Percentiles rank a stretch among this genome's conserved stretches.
These are phyloP conservation scores for Lerema accius DNA, from an alignment of 1,140 invertebrate genomes.

Conservation along the genomic window DNA sequence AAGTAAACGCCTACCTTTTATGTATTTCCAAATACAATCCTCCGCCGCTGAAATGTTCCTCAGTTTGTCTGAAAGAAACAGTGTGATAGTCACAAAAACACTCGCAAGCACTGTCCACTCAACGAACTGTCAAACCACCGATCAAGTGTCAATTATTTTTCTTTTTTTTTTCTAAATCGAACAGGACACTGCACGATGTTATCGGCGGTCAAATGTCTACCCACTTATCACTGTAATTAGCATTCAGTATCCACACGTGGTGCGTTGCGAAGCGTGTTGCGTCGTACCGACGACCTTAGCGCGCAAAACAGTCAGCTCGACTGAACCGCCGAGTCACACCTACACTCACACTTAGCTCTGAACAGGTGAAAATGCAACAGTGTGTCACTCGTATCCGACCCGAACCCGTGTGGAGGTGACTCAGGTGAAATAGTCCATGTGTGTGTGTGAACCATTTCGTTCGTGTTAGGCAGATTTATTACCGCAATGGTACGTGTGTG, in stretches of 20 bases:
- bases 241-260: conserved; percentile 62
- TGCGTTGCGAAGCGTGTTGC: conserved; percentile 36
- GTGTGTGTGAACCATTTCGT: conserved; percentile 77
- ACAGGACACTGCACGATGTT: conserved; percentile 50
- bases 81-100: conserved; percentile 63
- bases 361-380: conserved; percentile 79
- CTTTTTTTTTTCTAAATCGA: conserved; percentile 39
- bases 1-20: conserved; percentile 69
- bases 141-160: conserved; percentile 28
- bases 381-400: conserved; percentile 69
- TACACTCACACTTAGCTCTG: conserved; percentile 61
- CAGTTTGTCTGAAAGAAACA: conserved; percentile 68
- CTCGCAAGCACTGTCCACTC: conserved; percentile 65
- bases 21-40: conserved; percentile 73
- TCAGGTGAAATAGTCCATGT: conserved; percentile 53
- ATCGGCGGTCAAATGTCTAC: conserved; percentile 65
- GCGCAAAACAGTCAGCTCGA: conserved; percentile 64
- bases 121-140: conserved; percentile 32
- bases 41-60: conserved; percentile 67
- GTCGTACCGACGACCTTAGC: conserved; percentile 64
- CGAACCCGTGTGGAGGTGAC: conserved; percentile 65
- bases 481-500: conserved; percentile 52
- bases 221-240: conserved; percentile 65
- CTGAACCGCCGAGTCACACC: conserved; percentile 65
- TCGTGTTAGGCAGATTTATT: conserved; percentile 75